Evolutionary conservation across 2,797 vertebrate species (phyloP), one percentile per base, ranked within the genome.

Genomic region (Pyrocephalus nanus): DNA sequence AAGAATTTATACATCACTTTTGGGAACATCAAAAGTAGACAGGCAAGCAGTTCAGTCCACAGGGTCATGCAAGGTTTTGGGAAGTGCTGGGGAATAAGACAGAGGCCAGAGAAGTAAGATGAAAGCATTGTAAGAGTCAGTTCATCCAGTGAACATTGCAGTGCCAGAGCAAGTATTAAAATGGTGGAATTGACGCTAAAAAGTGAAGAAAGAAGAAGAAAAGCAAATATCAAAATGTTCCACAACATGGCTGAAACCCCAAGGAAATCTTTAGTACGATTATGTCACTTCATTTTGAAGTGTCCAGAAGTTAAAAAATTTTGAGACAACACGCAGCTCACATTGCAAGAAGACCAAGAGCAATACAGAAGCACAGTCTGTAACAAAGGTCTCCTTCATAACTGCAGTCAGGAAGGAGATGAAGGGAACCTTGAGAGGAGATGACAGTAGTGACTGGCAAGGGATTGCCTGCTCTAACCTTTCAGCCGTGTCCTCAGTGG

Each of bases 351-450:
- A 79, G 18, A 55, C 23, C 40, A 45, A 2, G 43, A 69, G 15
- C 12, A 54, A 9, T 13, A 42, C 25, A 69, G 40, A 8, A 57
- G 32, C 29, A 53, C 18, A 43, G 3, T 48, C 38, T 53, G 19
- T 36, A 86, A 84, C 74, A 91, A 78, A 88, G 22, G 36, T 40
- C 18, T 85, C 64, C 32, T 91, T 92, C 80, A 80, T 42, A 77
- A 29, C 19, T 40, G 47, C 26, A 58, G 23, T 32, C 50, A 45
- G 23, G 21, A 88, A 79, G 42, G 57, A 71, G 11, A 26, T 48
- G 42, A 75, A 5, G 0, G 26, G 43, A 86, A 36, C 9, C 15
- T 83, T 74, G 42, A 88, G 19, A 88, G 54, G 10, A 80, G 9
- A 55, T 43, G 43, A 54, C 89, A 83, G 47, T 36, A 71, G 17